Evolutionary conservation across 2,888 invertebrate genomes (phyloP), one percentile per base, ranked within the genome.

Genomic region (Steinernema hermaphroditum): DNA sequence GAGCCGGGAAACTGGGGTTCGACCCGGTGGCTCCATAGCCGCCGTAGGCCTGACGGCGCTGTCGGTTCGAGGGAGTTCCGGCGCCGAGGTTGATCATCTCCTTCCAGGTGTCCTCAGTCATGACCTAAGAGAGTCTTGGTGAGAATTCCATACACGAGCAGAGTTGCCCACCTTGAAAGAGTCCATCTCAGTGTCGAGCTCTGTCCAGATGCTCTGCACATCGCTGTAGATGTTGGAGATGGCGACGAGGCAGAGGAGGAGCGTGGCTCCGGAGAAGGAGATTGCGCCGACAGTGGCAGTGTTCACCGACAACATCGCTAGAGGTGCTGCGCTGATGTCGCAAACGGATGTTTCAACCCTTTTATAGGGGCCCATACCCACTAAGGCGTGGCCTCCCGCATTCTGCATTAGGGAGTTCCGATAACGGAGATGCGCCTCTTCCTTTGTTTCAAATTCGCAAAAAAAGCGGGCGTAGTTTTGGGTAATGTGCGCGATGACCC

Each of bases 81-180:
- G 83, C 83, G 43, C 83, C 83, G 46, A 83, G 80, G 29, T 76
- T 78, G 43, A 83, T 77, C 83, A 83, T 83, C 68, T 83, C 83
- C 46, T 72, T 73, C 83, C 83, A 83, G 72, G 83, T 75, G 62
- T 83, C 83, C 69, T 83, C 81, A 68, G 83, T 80, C 72, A 79
- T 71, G 49, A 78, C 72, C 80, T 82, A 43, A 70, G 75, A 24
- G 24, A 2, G 46, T 46, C 16, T 46, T 19, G 4, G 16, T 46
- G 16, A 46, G n/a, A 6, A 9, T 54, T 9, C 24, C 6, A 54
- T 14, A 9, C 6, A 16, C 6, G 54, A 24, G 4, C n/a, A 54
- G 22, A 6, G 32, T 16, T 29, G 16, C 19, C 8, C 2, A 62
- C 62, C 62, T 69, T 69, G 69, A 69, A 69, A 1, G 37, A 27